Evolutionary conservation across 2,113 vertebrate genomes (phyloP), one percentile per base, ranked within the genome.

Genomic region (Neomonachus schauinslandi): DNA sequence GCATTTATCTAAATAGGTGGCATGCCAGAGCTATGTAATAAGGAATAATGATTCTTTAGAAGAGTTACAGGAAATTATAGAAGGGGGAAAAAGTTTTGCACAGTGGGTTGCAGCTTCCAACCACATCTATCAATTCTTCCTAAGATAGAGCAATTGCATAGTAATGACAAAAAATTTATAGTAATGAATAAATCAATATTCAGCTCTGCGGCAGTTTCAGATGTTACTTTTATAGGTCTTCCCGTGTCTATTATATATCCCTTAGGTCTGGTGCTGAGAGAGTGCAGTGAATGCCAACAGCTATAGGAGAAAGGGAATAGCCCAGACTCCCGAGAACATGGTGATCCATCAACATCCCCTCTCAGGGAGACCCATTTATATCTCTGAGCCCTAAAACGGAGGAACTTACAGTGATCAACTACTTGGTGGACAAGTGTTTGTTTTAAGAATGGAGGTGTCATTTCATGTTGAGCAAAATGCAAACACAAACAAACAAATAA

Each of bases 1-100:
- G 92, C 99, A 99, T 99, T 99, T 99, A 99, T 99, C 99, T 99
- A 99, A 99, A 99, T 99, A 99, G 99, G 98, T 99, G 99, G 98
- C 98, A 99, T 98, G 98, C 98, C 98, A 99, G 98, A 97, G 96
- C 98, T 97, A 98, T 93, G 98, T 99, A 99, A 99, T 99, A 99
- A 99, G 99, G 98, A 99, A 98, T 99, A 99, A 99, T 99, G 99
- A 98, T 98, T 98, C 99, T 98, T 99, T 97, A 98, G 98, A 98
- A 99, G 98, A 98, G 97, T 99, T 98, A 98, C 98, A 98, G 98
- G 98, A 98, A 99, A 99, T 99, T 98, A 98, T 94, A 98, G 98
- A 98, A 98, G 92, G 95, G 89, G 93, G 97, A 13, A 96, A 98
- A 99, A 98, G 98, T 99, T 99, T 99, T 98, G 97, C 98, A 98